Evolutionary conservation across 1,140 invertebrate species (phyloP).

Genomic region (Spodoptera frugiperda): DNA sequence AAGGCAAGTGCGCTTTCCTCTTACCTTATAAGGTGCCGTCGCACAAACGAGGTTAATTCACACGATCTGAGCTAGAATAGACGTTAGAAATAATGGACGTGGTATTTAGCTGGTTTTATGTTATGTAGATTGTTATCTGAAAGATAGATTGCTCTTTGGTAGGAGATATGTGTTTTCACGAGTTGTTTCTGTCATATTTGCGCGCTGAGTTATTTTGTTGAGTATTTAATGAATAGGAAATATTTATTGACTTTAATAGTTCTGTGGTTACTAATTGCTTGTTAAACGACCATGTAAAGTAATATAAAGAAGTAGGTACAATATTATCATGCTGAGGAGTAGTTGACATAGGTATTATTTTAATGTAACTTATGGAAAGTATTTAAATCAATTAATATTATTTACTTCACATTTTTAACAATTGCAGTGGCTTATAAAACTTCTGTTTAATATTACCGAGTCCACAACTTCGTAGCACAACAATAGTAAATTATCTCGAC

Average conservation of each 20-base stretch:
- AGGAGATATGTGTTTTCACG: slow-evolving; percentile 24
- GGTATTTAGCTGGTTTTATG: slow-evolving; percentile 37
- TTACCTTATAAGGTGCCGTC: slow-evolving; percentile 66
- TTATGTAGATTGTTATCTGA: slow-evolving; percentile 27
- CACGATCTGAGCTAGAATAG: slow-evolving; percentile 58
- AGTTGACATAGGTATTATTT: no score
- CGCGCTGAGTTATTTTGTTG: slow-evolving; percentile 3
- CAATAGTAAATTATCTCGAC: slow-evolving; percentile 45
- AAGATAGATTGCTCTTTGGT: slow-evolving; percentile 28
- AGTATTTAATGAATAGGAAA: slow-evolving; percentile 5
- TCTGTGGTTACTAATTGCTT: not conserved
- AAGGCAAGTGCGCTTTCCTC: slow-evolving; percentile 68
- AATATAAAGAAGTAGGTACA: no score
- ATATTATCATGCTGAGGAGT: no score
- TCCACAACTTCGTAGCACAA: slow-evolving; percentile 2
- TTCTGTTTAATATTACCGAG: slow-evolving; percentile 2
- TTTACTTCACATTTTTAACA: not conserved
- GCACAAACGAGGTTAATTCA: slow-evolving; percentile 76
- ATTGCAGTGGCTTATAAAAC: not conserved
- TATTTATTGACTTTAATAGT: not conserved
- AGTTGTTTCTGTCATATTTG: slow-evolving; percentile 28
- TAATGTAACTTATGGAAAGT: no score
- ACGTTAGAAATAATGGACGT: slow-evolving; percentile 38
- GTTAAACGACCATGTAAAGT: not conserved
- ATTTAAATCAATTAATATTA: no score